A percentile compares a stretch with the other conserved stretches of the same genome.
These are phyloP conservation scores for Philopotamus ludificatus DNA, from an alignment of 1,140 invertebrate genomes.

Conservation along the genomic window DNA sequence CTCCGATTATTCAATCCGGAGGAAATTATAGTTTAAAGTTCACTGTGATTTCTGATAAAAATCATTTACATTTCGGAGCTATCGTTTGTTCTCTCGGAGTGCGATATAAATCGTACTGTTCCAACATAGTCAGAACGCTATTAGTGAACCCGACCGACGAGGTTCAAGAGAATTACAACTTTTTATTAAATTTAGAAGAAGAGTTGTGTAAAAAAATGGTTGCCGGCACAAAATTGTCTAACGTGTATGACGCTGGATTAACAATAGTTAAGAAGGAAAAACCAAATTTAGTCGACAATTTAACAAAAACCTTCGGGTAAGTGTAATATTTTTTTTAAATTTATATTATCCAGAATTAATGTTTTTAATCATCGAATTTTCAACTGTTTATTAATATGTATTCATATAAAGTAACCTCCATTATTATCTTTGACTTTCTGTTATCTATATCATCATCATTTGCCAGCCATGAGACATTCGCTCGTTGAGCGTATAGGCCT, in stretches of 20 bases:
- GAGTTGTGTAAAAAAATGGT: slow-evolving; percentile 83
- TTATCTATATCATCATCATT: too few species aligned
- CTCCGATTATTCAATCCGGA: slow-evolving; percentile 97
- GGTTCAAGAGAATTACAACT: slow-evolving; percentile 88
- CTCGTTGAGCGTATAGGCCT: too few species aligned
- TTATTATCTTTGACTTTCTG: too few species aligned
- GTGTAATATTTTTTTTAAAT: too few species aligned
- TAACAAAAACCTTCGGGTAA: slow-evolving; percentile 90
- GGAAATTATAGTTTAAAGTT: slow-evolving; percentile 97
- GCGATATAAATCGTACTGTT: slow-evolving; percentile 97
- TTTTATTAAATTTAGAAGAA: slow-evolving; percentile 88
- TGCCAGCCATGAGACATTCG: too few species aligned
- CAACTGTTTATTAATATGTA: slow-evolving; percentile 17
- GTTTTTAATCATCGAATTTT: slow-evolving; percentile 8
- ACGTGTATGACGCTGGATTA: slow-evolving; percentile 86
- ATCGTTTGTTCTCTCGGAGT: slow-evolving; percentile 94
- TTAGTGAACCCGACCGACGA: slow-evolving; percentile 90
- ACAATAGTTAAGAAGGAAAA: slow-evolving; percentile 86
- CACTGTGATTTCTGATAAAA: slow-evolving; percentile 91
- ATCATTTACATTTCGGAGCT: slow-evolving; percentile 91
- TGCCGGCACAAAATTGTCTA: slow-evolving; percentile 80
- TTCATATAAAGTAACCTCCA: neutral
- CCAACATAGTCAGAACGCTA: slow-evolving; percentile 97
- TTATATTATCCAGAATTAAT: too few species aligned
- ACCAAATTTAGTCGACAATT: slow-evolving; percentile 81